phyloP scores from a whole-genome alignment of 2,797 vertebrate genomes.

The Podargus strigoides region DNA sequence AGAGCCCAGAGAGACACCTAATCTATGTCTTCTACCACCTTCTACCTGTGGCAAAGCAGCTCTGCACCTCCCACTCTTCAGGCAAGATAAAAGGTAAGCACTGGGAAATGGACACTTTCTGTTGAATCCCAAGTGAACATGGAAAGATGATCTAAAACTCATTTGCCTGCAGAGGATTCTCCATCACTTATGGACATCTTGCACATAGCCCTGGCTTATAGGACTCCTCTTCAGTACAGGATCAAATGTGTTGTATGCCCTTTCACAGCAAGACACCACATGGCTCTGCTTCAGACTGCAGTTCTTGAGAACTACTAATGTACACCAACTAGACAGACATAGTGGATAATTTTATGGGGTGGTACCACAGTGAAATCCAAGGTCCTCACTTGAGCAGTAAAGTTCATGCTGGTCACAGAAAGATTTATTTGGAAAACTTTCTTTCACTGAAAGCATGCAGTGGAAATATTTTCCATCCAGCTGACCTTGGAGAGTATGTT shows the following conservation, averaged over 20 bases:
- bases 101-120: neutral
- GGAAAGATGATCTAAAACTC: neutral
- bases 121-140: neutral
- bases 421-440: conserved; percentile 24
- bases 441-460: neutral
- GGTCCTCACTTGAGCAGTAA: neutral
- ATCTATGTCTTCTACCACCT: neutral
- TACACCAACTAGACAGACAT: neutral
- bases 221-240: neutral
- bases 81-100: neutral
- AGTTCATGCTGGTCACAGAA: neutral
- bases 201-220: neutral
- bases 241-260: neutral
- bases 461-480: conserved; percentile 26
- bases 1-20: neutral
- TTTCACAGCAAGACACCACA: neutral
- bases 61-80: neutral
- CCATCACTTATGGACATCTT: neutral
- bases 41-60: neutral
- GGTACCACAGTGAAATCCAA: neutral
- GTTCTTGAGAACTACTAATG: neutral
- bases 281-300: neutral
- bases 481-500: neutral
- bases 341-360: neutral
- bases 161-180: neutral